Conservation (phyloP, 2,888 invertebrate species). For the Cecidostiba fungosa region DNA sequence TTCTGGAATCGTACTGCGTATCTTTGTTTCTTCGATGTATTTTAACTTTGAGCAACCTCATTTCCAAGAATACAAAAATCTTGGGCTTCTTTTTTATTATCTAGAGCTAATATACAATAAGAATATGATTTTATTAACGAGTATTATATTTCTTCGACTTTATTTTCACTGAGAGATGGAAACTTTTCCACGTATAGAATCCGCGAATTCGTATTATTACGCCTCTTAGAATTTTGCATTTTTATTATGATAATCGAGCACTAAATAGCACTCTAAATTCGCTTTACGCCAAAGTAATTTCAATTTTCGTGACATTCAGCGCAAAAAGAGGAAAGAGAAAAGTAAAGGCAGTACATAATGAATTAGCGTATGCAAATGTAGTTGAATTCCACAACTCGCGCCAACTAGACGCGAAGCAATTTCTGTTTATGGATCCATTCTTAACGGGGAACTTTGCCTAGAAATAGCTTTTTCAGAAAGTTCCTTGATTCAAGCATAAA, state of each 20-base stretch:
- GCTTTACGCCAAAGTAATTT: constrained; percentile 40
- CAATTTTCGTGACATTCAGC: constrained; percentile 50
- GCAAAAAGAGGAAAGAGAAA: constrained; percentile 49
- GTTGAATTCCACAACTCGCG: constrained; percentile 41
- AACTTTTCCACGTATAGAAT: background rate
- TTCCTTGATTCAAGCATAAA: background rate
- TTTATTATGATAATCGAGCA: constrained; percentile 54
- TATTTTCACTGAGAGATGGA: background rate
- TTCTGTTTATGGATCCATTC: constrained; percentile 48
- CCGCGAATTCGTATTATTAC: constrained; percentile 1
- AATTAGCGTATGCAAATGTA: constrained; percentile 60
- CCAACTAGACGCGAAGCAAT: constrained; percentile 40
- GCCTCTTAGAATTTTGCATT: constrained; percentile 34
- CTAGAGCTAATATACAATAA: too few relatives aligned
- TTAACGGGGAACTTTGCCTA: constrained; percentile 54
- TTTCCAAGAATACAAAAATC: background rate
- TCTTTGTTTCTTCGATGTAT: background rate
- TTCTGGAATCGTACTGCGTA: background rate
- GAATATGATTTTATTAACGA: too few relatives aligned
- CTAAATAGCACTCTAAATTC: constrained; percentile 62
- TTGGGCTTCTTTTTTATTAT: background rate
- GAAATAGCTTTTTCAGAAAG: constrained; percentile 25
- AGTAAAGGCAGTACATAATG: constrained; percentile 53
- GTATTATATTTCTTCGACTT: background rate
- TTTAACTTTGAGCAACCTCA: background rate